phyloP scores from a whole-genome alignment of 2,888 invertebrate genomes.

The Volucella inanis region DNA sequence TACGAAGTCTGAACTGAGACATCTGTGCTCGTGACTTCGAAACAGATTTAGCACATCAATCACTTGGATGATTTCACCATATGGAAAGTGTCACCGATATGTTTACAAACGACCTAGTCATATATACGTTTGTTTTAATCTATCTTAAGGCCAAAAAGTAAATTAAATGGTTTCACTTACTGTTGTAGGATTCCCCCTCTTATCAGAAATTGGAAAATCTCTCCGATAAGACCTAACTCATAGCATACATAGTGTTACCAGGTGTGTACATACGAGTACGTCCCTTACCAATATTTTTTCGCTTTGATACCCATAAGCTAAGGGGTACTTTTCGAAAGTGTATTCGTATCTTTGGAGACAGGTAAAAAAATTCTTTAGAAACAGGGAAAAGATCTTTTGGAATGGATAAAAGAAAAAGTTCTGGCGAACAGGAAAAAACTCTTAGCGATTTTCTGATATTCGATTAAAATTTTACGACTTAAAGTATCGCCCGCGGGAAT shows the following conservation, averaged over 20 bases:
- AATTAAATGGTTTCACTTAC: constrained; percentile 6
- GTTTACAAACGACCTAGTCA: not conserved
- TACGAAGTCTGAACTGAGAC: constrained; percentile 9
- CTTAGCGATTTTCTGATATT: constrained; percentile 49
- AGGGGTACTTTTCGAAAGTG: too few species aligned
- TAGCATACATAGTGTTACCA: too few species aligned
- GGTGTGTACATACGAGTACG: too few species aligned
- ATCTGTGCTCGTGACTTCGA: not conserved
- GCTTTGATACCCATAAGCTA: too few species aligned
- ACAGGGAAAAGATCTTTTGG: too few species aligned
- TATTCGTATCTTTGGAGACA: too few species aligned
- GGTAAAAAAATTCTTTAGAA: too few species aligned
- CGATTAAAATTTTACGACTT: constrained; percentile 56
- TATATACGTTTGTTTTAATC: not conserved
- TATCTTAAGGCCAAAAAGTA: constrained; percentile 1
- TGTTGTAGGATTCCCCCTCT: not conserved
- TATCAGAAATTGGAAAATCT: not conserved
- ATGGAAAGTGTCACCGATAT: too few species aligned
- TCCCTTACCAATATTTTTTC: too few species aligned
- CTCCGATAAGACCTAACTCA: too few species aligned
- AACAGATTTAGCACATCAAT: constrained; percentile 25
- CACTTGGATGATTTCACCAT: not conserved
- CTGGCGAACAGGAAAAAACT: constrained; percentile 48
- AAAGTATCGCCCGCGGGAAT: constrained; percentile 27
- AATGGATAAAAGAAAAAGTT: not conserved